Conservation (phyloP, 1,140 invertebrate genomes). For the Procambarus virginalis region DNA sequence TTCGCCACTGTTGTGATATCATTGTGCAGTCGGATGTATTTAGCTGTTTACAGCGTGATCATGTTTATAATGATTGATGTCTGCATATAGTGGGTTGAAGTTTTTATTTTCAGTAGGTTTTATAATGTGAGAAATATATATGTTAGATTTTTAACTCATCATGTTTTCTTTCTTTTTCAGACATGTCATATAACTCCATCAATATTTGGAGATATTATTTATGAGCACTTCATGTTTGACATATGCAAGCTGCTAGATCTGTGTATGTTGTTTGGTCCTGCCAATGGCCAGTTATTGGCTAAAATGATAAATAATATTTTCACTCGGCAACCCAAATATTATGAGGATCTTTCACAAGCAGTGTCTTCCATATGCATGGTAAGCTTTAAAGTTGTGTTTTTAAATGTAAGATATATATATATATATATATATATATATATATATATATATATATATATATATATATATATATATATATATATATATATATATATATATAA, state of each 20-base stretch:
- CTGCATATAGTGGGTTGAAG: too few species aligned
- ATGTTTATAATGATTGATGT: too few species aligned
- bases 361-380: slow-evolving; percentile 37
- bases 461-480: too few species aligned
- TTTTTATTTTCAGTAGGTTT: neutral
- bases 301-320: slow-evolving; percentile 82
- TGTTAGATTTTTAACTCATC: slow-evolving; percentile 29
- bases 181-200: slow-evolving; percentile 80
- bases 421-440: too few species aligned
- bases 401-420: too few species aligned
- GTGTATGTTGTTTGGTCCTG: slow-evolving; percentile 82
- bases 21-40: too few species aligned
- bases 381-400: neutral
- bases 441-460: too few species aligned
- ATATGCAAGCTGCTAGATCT: slow-evolving; percentile 87
- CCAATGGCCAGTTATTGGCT: slow-evolving; percentile 79
- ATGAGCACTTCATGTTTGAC: slow-evolving; percentile 87
- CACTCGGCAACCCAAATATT: slow-evolving; percentile 82
- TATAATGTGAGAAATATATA: slow-evolving; percentile 21
- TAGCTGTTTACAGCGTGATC: too few species aligned
- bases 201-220: slow-evolving; percentile 82
- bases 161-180: slow-evolving; percentile 72
- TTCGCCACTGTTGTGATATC: too few species aligned
- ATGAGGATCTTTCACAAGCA: slow-evolving; percentile 78
- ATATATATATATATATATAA: too few species aligned